Conservation (phyloP, 1,140 invertebrate genomes). For the Aphaenogaster ashmeadi region DNA sequence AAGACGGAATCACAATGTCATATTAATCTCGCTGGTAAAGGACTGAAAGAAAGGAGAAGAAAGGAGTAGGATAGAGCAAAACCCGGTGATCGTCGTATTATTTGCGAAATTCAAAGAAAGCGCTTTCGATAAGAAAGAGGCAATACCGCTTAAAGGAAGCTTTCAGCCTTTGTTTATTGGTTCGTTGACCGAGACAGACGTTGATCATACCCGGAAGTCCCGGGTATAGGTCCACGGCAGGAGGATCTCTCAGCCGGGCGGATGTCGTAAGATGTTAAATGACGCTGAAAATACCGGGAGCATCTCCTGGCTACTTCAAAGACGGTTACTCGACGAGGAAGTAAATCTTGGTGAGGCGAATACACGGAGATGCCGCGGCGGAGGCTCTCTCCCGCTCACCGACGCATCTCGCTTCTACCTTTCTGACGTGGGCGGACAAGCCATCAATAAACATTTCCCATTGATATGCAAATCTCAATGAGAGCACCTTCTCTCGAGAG, state of each 20-base stretch:
- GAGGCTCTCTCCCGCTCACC: neutral
- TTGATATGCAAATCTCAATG: slow-evolving; percentile 75
- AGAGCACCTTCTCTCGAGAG: slow-evolving; percentile 58
- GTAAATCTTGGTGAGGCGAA: slow-evolving; percentile 40
- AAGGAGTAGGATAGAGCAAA: neutral
- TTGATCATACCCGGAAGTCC: slow-evolving; percentile 32
- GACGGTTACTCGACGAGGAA: slow-evolving; percentile 35
- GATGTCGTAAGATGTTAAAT: slow-evolving; percentile 65
- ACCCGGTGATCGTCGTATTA: slow-evolving; percentile 4
- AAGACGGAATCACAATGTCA: neutral
- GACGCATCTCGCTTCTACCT: slow-evolving; percentile 1
- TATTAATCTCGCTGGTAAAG: slow-evolving; percentile 19
- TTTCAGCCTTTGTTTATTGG: slow-evolving; percentile 46
- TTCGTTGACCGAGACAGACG: slow-evolving; percentile 44
- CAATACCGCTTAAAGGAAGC: slow-evolving; percentile 2
- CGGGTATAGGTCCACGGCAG: slow-evolving; percentile 31
- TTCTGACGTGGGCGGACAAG: slow-evolving; percentile 55
- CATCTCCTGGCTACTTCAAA: slow-evolving; percentile 50
- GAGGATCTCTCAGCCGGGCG: slow-evolving; percentile 12
- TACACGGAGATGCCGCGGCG: neutral
- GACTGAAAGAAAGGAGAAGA: neutral
- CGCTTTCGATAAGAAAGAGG: slow-evolving; percentile 20
- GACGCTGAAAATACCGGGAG: slow-evolving; percentile 64
- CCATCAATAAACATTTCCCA: slow-evolving; percentile 76
- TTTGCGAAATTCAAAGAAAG: slow-evolving; percentile 51